Base-by-base conservation (phyloP, 2,113 vertebrate genomes). In the Thomomys bottae region DNA sequence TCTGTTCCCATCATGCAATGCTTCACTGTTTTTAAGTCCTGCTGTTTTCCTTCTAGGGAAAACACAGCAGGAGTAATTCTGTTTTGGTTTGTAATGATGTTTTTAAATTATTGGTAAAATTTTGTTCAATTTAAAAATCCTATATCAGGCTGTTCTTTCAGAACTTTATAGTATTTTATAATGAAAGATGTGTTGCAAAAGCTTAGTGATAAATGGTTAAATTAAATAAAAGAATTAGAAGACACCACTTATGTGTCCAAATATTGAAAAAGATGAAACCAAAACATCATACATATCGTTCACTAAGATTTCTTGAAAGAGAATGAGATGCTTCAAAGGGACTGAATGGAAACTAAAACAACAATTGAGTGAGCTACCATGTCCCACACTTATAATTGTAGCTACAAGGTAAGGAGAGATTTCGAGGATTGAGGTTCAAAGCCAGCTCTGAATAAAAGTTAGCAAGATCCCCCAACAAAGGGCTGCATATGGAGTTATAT, bases 171-270 rank as follows among this genome's bases (percentile, higher is more conserved):
- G 6, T 54, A 57, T 78, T 68, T 83, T 81, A 73, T 84, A 78
- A 87, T 72, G 9, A 67, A 73, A 77, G 3, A 26, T 6, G 21
- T 59, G 23, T 54, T 40, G 61, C 20, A 61, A 73, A 78, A 82
- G 18, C 20, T 40, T 84, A 88, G 28, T 64, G 5, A 54, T 28
- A 34, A 45, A 79, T 18, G 45, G 26, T 59, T 80, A 23, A 78
- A 18, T 49, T 67, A 93, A 79, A 63, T 70, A 88, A 87, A 38
- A 66, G 21, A 86, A 83, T 61, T 45, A 88, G 42, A 75, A 80
- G 36, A 23, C 7, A 81, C 42, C 40, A 67, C n/a, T 20, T 64
- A 42, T 26, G 72, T 84, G 38, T 75, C 49, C 40, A 59, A 8
- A 84, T 63, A 24, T 4, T 75, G 10, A 40, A 79, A 68, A 80